Evolutionary conservation across 2,797 vertebrate genomes (phyloP).

Genomic region (Hoplostethus atlanticus): DNA sequence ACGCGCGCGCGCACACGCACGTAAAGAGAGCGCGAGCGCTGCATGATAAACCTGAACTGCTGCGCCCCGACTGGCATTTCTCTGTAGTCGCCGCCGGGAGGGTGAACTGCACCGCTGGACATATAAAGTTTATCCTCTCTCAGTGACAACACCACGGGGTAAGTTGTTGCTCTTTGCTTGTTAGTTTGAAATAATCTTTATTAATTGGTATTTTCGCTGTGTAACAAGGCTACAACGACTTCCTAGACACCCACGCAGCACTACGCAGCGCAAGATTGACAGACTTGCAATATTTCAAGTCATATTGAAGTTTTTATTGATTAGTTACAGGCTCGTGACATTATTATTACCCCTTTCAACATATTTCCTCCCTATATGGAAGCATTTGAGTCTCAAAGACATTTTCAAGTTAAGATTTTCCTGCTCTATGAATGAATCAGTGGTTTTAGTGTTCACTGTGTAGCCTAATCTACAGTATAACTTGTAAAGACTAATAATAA

Average conservation of each 20-base stretch:
- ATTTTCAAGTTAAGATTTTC: no score
- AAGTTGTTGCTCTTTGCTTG: slow-evolving; percentile 6
- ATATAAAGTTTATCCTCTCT: background rate
- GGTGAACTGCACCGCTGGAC: slow-evolving; percentile 11
- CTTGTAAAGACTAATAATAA: no score
- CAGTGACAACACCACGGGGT: slow-evolving; percentile 38
- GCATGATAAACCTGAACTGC: slow-evolving; percentile 24
- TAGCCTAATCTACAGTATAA: background rate
- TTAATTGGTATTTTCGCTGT: background rate
- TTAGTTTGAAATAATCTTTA: background rate
- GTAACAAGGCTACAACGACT: background rate
- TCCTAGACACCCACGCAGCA: background rate
- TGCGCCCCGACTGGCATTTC: slow-evolving; percentile 37
- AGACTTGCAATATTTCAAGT: no score
- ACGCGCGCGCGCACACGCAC: no score
- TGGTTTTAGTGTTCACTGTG: background rate
- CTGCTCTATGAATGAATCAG: no score
- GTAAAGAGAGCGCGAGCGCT: background rate
- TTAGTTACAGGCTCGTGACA: background rate
- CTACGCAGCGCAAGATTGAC: no score
- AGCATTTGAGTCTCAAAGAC: no score
- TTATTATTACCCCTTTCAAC: no score
- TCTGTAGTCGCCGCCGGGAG: slow-evolving; percentile 20
- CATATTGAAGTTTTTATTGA: background rate
- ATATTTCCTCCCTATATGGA: no score